Evolutionary conservation across 2,888 invertebrate species (phyloP), one percentile per base, ranked within the genome.

Genomic region (Habrosyne pyritoides): DNA sequence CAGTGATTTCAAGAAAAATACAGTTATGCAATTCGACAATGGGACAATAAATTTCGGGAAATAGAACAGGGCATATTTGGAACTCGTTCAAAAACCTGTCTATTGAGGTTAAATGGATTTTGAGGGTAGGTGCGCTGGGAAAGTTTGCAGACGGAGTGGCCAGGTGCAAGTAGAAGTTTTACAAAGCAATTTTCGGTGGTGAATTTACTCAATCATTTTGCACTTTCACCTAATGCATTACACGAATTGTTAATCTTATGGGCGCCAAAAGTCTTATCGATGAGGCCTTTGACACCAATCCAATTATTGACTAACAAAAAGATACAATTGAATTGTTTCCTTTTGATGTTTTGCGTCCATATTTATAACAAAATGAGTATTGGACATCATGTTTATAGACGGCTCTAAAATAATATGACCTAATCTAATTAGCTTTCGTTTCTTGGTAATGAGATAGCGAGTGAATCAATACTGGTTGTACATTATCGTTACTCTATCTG

Each of bases 11-110:
- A 42, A 18, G 26, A 58, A 54, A 59, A 69, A 60, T 56, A 59
- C 52, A 56, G 28, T 21, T 50, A 64, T 59, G 60, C 58, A 70
- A 70, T 67, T 67, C 63, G 59, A 66, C 70, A 81, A 80, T 77
- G 64, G 64, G 72, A 71, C 71, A 74, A 77, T 81, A 85, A 79
- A 81, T 77, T 82, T 77, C 1, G 56, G 62, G 52, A 71, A 73
- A 77, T 71, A 67, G 70, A 75, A 79, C 71, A 60, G 66, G 61
- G 67, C 71, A 68, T 73, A 74, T 80, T 85, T 84, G 83, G 78
- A 83, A 80, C 73, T 67, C 69, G 74, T 79, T 84, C 83, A 81
- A 83, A 78, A 78, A 68, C 69, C 69, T 71, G 69, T 74, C 67
- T 69, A 70, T 72, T 69, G 66, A 52, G 53, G 49, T 72, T 69